Evolutionary conservation across 2,888 invertebrate species (phyloP).

Genomic region (Pyrrhia umbra): DNA sequence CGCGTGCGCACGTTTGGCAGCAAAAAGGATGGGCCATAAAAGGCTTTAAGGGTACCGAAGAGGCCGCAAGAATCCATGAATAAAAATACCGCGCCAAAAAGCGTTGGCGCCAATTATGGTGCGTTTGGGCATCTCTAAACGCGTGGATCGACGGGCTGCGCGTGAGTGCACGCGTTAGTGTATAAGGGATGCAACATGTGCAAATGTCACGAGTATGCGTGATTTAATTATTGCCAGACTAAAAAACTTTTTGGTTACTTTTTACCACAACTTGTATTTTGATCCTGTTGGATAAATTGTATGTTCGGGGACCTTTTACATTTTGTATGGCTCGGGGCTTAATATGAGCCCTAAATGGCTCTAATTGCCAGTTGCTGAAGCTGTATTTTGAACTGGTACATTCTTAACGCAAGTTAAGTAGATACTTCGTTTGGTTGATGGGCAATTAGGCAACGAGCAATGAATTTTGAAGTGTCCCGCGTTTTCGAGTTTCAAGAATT

Average conservation of each 20-base stretch:
- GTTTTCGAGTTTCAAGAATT: background rate
- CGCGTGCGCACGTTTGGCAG: conserved; percentile 73
- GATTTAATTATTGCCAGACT: conserved; percentile 40
- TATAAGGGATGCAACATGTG: conserved; percentile 30
- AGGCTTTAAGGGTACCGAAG: conserved; percentile 72
- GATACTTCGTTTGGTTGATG: conserved; percentile 5
- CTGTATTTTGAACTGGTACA: conserved; percentile 15
- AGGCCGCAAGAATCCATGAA: conserved; percentile 80
- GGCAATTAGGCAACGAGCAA: background rate
- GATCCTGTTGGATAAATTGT: conserved; percentile 21
- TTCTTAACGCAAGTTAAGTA: background rate
- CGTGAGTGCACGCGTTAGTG: conserved; percentile 58
- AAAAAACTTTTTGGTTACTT: conserved; percentile 15
- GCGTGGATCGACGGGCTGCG: conserved; percentile 70
- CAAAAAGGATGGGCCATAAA: conserved; percentile 74
- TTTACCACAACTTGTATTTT: conserved; percentile 22
- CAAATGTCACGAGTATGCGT: conserved; percentile 48
- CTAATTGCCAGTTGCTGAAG: conserved; percentile 35
- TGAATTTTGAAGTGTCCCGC: background rate
- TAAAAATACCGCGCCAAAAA: conserved; percentile 83
- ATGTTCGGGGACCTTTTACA: conserved; percentile 7
- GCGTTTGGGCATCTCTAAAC: conserved; percentile 75
- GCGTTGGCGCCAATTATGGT: conserved; percentile 80
- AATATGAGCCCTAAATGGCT: conserved; percentile 27
- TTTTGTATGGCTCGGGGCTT: conserved; percentile 21